phyloP scores from a whole-genome alignment of 92 coral and sea anemone genomes.

The Bergia puertoricense region DNA sequence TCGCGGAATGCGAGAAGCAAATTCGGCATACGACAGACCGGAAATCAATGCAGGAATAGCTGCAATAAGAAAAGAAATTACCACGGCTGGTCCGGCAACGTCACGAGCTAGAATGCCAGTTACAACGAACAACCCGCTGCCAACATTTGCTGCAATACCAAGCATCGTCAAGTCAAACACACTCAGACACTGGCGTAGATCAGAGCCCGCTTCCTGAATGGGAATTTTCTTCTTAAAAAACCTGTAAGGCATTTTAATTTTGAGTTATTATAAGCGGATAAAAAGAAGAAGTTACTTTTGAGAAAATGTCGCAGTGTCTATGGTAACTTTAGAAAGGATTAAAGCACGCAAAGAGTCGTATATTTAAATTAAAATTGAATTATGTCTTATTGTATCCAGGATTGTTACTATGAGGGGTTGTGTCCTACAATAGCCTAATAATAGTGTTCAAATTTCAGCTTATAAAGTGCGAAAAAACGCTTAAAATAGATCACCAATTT shows the following conservation, averaged over 20 bases:
- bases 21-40: slow-evolving; percentile 66
- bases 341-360: neutral
- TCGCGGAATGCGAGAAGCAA: slow-evolving; percentile 54
- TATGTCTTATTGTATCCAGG: no score
- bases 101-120: slow-evolving; percentile 49
- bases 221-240: slow-evolving; percentile 5
- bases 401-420: no score
- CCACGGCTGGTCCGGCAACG: slow-evolving; percentile 56
- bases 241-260: neutral
- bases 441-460: no score
- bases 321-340: neutral
- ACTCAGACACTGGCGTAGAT: slow-evolving; percentile 3
- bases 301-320: neutral
- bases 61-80: slow-evolving; percentile 47
- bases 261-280: neutral
- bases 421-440: no score
- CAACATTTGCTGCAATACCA: slow-evolving; percentile 45
- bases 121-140: slow-evolving; percentile 52
- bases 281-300: neutral
- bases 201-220: neutral
- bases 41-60: slow-evolving; percentile 42
- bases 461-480: no score
- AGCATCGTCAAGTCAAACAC: slow-evolving; percentile 17
- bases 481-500: no score
- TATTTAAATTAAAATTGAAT: no score